phyloP scores from a whole-genome alignment of 1,140 invertebrate genomes.

The Drosophila virilis region DNA sequence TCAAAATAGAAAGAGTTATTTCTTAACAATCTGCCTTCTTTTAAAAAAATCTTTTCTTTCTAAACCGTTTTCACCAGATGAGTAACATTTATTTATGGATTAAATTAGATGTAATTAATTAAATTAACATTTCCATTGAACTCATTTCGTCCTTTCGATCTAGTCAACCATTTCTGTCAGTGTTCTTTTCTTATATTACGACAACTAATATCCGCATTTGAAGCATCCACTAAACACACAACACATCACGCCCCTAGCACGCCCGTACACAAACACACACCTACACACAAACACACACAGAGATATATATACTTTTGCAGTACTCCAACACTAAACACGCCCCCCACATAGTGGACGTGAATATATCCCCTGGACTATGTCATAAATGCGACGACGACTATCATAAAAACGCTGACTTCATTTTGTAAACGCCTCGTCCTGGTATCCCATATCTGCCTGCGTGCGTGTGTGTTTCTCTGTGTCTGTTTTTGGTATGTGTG shows the following conservation, averaged over 20 bases:
- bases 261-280: slow-evolving; percentile 14
- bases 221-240: slow-evolving; percentile 57
- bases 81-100: too few relatives aligned
- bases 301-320: not conserved
- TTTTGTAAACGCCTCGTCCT: slow-evolving; percentile 58
- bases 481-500: not conserved
- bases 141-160: too few relatives aligned
- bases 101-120: too few relatives aligned
- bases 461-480: not conserved
- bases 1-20: too few relatives aligned
- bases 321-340: slow-evolving; percentile 34
- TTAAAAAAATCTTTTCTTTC: too few relatives aligned
- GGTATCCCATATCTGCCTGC: slow-evolving; percentile 23
- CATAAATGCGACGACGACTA: slow-evolving; percentile 62
- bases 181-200: slow-evolving; percentile 41
- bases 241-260: slow-evolving; percentile 40
- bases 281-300: not conserved
- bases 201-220: slow-evolving; percentile 63
- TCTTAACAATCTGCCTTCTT: too few relatives aligned
- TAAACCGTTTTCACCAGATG: too few relatives aligned
- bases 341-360: slow-evolving; percentile 37
- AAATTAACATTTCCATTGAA: too few relatives aligned
- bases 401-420: slow-evolving; percentile 66
- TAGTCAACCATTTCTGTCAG: slow-evolving; percentile 18
- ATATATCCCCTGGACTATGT: slow-evolving; percentile 50